Evolutionary conservation across 2,888 invertebrate genomes (phyloP).

Genomic region (Balanococcus diminutus): DNA sequence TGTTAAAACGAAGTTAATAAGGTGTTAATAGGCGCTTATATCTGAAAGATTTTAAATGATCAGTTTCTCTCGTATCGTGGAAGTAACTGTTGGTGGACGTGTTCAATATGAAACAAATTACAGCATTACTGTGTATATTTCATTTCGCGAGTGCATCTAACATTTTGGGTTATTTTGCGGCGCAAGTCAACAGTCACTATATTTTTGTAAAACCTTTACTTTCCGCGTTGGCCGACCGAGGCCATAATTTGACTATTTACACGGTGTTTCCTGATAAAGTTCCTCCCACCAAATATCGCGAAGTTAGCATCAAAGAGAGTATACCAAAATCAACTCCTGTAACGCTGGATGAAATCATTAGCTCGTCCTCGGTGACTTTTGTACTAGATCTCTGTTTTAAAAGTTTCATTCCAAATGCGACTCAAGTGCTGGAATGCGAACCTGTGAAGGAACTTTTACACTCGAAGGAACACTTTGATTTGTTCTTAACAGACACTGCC

Average conservation of each 20-base stretch:
- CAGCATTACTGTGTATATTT: neutral
- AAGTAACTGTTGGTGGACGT: neutral
- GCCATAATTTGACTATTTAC: neutral
- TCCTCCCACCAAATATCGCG: neutral
- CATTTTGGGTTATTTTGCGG: neutral
- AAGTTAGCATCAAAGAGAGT: neutral
- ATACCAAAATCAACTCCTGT: neutral
- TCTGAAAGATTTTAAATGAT: too few species aligned
- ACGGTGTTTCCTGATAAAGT: neutral
- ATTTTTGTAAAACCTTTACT: neutral
- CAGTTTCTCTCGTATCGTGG: too few species aligned
- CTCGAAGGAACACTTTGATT: constrained; percentile 55
- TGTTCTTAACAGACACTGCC: neutral
- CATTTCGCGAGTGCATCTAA: neutral
- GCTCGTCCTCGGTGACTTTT: neutral
- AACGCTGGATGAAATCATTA: neutral
- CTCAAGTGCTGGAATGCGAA: neutral
- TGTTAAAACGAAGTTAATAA: too few species aligned
- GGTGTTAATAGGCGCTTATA: too few species aligned
- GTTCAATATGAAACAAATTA: neutral
- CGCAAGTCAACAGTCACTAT: neutral
- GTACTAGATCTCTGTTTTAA: neutral
- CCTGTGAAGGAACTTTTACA: constrained; percentile 41
- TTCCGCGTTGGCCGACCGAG: neutral
- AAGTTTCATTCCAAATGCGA: neutral